Base-by-base conservation (phyloP, 2,888 invertebrate genomes). In the Lymantria monacha region DNA sequence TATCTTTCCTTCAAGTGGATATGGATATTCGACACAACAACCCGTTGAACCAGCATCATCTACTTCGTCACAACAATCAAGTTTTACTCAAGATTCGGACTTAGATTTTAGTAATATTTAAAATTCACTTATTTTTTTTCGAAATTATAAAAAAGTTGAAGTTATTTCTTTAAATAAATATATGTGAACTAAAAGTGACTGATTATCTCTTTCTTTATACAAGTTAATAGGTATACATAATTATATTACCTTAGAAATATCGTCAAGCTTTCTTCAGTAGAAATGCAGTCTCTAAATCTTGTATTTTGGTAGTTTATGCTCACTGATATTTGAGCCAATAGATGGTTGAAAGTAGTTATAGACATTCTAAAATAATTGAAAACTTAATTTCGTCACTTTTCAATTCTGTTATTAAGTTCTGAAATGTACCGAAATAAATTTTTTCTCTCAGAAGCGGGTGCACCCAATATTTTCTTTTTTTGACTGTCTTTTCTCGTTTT, bases 171-270 rank as follows among this genome's bases (percentile, higher is more conserved):
- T 7, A 48, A 42, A 48, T 42, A 42, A 10, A 22, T 11, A 42
- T 36, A 48, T 42, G 42, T 48, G 36, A 22, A 12, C 42, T 42
- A 36, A 48, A 10, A 47, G 42, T 47, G 42, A 42, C 33, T 33
- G 37, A 38, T 46, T n/a, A n/a, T n/a, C n/a, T n/a, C n/a, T n/a
- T n/a, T n/a, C n/a, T n/a, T n/a, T n/a, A n/a, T n/a, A n/a, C n/a
- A n/a, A n/a, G n/a, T n/a, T n/a, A n/a, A n/a, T n/a, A n/a, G n/a
- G n/a, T n/a, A n/a, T n/a, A n/a, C n/a, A n/a, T n/a, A n/a, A 46
- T 46, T 46, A 42, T 37, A 42, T 48, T 48, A 48, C 42, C 48
- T 48, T 48, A 48, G 42, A 48, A 42, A 42, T 48, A 42, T 48
- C 42, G 42, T 42, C 36, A 48, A 42, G 15, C 48, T 48, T 48